A percentile compares a stretch with the other conserved stretches of the same genome.
These are phyloP conservation scores for Hippolais icterina DNA, from an alignment of 2,113 vertebrate species.

Conservation along the genomic window DNA sequence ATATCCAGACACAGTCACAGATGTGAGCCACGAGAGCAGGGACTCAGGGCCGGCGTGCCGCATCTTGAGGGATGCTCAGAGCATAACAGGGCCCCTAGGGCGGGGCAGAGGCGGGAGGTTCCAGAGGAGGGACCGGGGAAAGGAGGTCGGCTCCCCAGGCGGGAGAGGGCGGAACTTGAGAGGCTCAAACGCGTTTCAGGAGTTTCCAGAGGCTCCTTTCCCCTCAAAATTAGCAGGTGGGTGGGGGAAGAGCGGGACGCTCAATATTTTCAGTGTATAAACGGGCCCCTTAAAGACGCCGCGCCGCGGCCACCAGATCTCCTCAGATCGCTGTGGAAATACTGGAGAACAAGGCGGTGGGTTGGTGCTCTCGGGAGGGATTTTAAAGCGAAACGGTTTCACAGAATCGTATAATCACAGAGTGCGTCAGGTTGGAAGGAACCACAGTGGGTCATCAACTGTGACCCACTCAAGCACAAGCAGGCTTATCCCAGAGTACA, in stretches of 20 bases:
- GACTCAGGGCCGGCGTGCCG: neutral
- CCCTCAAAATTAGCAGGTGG: neutral
- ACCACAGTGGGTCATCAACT: neutral
- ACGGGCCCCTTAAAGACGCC: neutral
- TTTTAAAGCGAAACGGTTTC: neutral
- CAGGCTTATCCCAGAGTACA: neutral
- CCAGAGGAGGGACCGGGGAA: neutral
- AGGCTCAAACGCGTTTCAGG: neutral
- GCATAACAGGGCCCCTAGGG: neutral
- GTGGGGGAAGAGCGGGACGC: accelerated
- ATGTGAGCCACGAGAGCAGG: neutral
- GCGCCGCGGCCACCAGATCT: neutral
- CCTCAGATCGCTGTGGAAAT: neutral
- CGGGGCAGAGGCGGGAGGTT: neutral
- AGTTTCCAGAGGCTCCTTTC: neutral
- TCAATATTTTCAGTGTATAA: neutral
- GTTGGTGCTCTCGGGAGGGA: neutral
- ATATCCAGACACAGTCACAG: neutral
- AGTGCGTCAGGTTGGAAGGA: neutral
- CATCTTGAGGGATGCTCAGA: no score
- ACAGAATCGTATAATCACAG: neutral
- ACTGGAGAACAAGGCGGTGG: no score
- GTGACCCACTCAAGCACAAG: neutral
- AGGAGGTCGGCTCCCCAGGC: accelerated
- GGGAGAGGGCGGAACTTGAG: neutral